Base-by-base conservation (phyloP, 37 sponge, comb jelly and placozoan species). In the Halisarca cf. caerulea region DNA sequence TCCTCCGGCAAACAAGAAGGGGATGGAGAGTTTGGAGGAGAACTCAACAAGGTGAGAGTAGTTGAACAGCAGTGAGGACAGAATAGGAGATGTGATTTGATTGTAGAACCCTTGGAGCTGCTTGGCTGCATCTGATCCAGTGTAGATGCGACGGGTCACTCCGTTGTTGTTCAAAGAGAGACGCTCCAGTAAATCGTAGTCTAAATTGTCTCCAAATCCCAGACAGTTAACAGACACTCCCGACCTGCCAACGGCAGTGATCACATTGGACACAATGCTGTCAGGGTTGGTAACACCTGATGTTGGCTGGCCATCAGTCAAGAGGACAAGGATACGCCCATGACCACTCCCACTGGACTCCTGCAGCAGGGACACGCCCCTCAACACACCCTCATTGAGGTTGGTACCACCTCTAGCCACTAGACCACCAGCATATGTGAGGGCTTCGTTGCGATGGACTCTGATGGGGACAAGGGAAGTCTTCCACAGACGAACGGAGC, bases 221-320 rank as follows among this genome's bases (percentile, higher is more conserved):
- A 90, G 83, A 39, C 83, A 86, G 69, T 86, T 86, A 0, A 86
- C 39, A 34, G 87, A 83, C 24, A 90, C 86, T 2, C 60, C 57
- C 17, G 84, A 86, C 17, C n/a, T 51, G 2, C 47, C 30, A 8
- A 86, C 64, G n/a, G 54, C 71, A 35, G 24, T 43, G 3, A 30
- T 34, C 0, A 83, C 59, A 1, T 81, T 62, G 5, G 18, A 8
- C 3, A 83, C 72, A 15, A 90, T 90, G 18, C 36, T n/a, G 40
- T 64, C 61, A 28, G 64, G 14, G 42, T 78, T 30, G 23, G 73
- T 86, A 23, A 70, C 71, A 35, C 91, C 91, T 40, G 68, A 58
- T 28, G 91, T 86, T 6, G 91, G 91, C 25, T 82, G 58, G 3
- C 91, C 91, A 80, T 90, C 91, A 0, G 91, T 90, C 24, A 90